Evolutionary conservation across 35 echinoderm and acorn worm genomes (phyloP), one percentile per base, ranked within the genome.

Genomic region (Ophioderma brevispina): DNA sequence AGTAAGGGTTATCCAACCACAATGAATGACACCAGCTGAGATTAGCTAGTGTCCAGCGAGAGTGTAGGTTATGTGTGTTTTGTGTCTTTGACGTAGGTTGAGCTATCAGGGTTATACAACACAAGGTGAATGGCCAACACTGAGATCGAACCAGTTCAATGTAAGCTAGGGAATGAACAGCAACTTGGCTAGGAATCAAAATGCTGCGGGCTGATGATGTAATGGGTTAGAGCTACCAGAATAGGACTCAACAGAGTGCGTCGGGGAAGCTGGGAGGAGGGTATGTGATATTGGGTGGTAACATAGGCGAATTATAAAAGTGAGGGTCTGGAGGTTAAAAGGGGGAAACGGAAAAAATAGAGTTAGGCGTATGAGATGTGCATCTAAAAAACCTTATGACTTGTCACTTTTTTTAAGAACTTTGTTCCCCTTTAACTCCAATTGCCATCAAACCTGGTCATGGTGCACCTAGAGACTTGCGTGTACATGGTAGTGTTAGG

Each of bases 61-160:
- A 0, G 86, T 79, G 91, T 87, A 64, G 18, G 63, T 79, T 32
- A 21, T 77, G 0, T 38, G 40, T 79, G 49, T 11, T 82, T 50
- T 82, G 13, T 28, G 41, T 55, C 15, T 40, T 19, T 90, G 1
- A n/a, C 52, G 52, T 38, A 96, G 94, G 43, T 92, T 80, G 39
- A 92, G 2, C 50, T 96, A 33, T 56, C 82, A 21, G 94, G 94
- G 35, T 31, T 96, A 35, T 86, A 90, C 35, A 96, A 92, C 87
- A 90, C 92, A 35, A 85, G 92, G 90, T 85, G 79, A 38, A 75
- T 85, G 40, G 86, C 87, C 34, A 49, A 43, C 75, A 63, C 59
- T 13, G 59, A 70, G 59, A 70, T 70, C 2, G 59, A 70, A 70
- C 59, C 4, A 30, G n/a, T 70, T 6, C 10, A 70, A 18, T n/a